Evolutionary conservation across 2,797 vertebrate species (phyloP).

Genomic region (Phataginus tetradactyla): DNA sequence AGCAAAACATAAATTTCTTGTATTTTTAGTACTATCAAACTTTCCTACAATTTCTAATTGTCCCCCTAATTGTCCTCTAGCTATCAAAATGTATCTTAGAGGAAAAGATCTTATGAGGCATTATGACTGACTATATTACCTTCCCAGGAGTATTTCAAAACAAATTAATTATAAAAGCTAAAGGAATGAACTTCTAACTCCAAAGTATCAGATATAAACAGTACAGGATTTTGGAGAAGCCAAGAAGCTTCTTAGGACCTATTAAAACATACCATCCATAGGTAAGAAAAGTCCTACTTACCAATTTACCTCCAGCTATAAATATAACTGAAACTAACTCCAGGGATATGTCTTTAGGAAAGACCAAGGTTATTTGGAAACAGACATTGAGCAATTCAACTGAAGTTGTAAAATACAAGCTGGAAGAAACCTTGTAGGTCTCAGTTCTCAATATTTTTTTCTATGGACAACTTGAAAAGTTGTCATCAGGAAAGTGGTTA

Average conservation of each 20-base stretch:
- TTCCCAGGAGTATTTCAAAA: slow-evolving; percentile 14
- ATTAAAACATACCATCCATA: not conserved
- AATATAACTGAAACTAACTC: not conserved
- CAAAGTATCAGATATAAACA: not conserved
- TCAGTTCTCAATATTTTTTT: slow-evolving; percentile 9
- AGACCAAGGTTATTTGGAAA: not conserved
- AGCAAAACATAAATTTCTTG: not conserved
- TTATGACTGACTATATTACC: not conserved
- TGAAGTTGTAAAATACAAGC: not conserved
- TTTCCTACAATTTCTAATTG: not conserved
- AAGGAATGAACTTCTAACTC: slow-evolving; percentile 19
- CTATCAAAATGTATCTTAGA: slow-evolving; percentile 37
- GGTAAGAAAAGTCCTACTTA: not conserved
- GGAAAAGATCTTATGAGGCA: not conserved
- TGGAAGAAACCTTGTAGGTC: not conserved
- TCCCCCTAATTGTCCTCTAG: not conserved
- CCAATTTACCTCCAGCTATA: not conserved
- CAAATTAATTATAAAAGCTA: not conserved
- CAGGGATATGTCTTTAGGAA: not conserved
- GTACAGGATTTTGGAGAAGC: not conserved
- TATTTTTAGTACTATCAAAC: not conserved
- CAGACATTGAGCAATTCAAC: not conserved
- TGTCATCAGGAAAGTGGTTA: not conserved
- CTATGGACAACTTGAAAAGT: slow-evolving; percentile 15
- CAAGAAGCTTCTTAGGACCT: not conserved